These are phyloP conservation scores for Melangyna quadrimaculata DNA, from an alignment of 2,888 invertebrate genomes.

Conservation along the genomic window DNA sequence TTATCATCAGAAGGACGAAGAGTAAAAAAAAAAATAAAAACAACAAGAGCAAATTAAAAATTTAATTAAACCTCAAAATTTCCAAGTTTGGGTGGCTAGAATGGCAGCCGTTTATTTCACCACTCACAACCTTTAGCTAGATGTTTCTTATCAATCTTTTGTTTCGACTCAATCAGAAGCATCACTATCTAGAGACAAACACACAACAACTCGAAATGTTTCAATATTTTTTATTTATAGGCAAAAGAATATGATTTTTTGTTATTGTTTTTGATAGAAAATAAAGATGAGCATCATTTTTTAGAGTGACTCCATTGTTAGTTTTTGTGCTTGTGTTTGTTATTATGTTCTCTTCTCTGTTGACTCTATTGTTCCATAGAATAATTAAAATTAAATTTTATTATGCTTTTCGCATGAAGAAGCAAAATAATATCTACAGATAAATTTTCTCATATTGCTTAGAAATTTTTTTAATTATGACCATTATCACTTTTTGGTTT, in stretches of 20 bases:
- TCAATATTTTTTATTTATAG: conserved; percentile 12
- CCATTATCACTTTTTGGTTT: conserved; percentile 25
- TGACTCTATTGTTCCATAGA: conserved; percentile 37
- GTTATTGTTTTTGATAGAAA: neutral
- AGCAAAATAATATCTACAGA: conserved; percentile 17
- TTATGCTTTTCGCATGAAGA: conserved; percentile 52
- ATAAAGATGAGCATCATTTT: neutral
- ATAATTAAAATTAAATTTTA: conserved; percentile 54
- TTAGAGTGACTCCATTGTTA: conserved; percentile 23
- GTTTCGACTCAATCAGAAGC: neutral
- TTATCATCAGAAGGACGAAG: neutral
- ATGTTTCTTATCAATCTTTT: neutral
- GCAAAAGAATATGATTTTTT: neutral
- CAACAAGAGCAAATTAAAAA: conserved; percentile 46
- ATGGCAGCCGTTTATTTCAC: neutral
- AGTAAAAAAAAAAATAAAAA: neutral
- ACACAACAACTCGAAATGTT: neutral
- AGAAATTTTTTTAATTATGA: conserved; percentile 46
- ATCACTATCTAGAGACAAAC: neutral
- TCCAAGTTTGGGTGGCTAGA: neutral
- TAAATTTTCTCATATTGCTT: conserved; percentile 19
- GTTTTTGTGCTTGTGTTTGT: neutral
- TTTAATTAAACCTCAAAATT: conserved; percentile 47
- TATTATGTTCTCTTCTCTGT: neutral
- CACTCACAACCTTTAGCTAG: neutral